phyloP scores from a whole-genome alignment of 2,888 invertebrate species.

The Lasioglossum lativentre region DNA sequence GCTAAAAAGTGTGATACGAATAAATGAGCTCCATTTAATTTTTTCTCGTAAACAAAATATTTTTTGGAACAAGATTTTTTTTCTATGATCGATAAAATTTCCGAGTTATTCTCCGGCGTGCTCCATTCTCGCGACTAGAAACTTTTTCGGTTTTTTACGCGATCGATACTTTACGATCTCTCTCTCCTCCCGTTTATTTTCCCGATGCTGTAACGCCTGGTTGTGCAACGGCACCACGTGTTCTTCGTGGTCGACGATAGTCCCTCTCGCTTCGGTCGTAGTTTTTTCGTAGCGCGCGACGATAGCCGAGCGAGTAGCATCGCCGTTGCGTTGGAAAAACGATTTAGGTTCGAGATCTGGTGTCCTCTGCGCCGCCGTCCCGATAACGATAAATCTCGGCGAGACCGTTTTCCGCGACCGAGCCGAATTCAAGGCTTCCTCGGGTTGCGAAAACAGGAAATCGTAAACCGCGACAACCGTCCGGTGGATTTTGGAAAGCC shows the following conservation, averaged over 20 bases:
- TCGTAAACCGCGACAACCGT: neutral
- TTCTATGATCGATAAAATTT: neutral
- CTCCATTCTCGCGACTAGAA: neutral
- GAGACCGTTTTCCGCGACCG: neutral
- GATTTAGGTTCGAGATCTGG: neutral
- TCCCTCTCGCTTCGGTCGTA: neutral
- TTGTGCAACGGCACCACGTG: slow-evolving; percentile 21
- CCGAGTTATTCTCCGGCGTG: neutral
- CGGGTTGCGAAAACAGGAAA: neutral
- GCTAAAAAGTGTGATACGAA: neutral
- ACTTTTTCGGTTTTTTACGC: neutral
- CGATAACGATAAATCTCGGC: neutral
- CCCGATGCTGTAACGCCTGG: slow-evolving; percentile 16
- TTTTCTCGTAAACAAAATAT: neutral
- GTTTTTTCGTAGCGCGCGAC: neutral
- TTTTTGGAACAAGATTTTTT: neutral
- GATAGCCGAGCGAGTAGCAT: neutral
- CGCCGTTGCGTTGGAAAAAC: neutral
- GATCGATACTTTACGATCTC: neutral
- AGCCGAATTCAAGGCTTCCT: neutral
- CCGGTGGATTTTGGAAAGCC: neutral
- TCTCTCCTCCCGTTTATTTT: slow-evolving; percentile 21
- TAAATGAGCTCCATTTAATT: too few relatives aligned
- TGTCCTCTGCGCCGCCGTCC: neutral
- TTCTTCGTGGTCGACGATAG: slow-evolving; percentile 5